phyloP scores from a whole-genome alignment of 2,888 invertebrate genomes.

The Chamaedrilus cognettii region DNA sequence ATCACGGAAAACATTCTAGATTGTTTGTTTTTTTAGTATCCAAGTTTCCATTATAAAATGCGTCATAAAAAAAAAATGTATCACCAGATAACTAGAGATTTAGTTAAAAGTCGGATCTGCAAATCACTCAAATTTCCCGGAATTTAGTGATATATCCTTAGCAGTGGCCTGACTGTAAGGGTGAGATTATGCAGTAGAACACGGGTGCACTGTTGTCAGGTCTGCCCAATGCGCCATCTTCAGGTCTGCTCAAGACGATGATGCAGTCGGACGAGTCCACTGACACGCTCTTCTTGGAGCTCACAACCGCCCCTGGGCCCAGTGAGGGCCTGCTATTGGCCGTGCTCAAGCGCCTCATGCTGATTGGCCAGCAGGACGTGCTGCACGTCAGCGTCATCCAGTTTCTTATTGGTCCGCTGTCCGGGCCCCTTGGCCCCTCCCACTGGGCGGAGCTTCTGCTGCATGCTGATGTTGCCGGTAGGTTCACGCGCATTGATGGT shows the following conservation, averaged over 20 bases:
- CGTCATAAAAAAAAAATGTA: neutral
- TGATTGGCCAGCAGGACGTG: neutral
- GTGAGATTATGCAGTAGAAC: no score
- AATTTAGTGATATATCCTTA: no score
- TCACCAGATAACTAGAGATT: no score
- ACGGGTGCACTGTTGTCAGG: no score
- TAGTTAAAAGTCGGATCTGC: no score
- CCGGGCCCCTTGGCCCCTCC: neutral
- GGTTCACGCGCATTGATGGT: no score
- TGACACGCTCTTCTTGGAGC: neutral
- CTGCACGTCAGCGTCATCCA: neutral
- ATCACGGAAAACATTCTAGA: no score
- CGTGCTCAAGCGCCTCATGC: neutral
- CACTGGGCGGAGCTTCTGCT: neutral
- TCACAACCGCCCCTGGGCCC: neutral
- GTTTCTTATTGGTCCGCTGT: neutral
- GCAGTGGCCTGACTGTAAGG: no score
- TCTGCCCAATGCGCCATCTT: neutral
- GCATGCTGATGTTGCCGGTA: conserved; percentile 1
- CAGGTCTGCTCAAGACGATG: neutral
- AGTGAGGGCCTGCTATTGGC: neutral
- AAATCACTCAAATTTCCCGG: no score
- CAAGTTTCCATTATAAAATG: no score
- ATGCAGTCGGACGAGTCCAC: neutral
- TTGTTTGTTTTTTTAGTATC: no score